phyloP scores from a whole-genome alignment of 2,797 vertebrate genomes.

The Tenualosa ilisha region DNA sequence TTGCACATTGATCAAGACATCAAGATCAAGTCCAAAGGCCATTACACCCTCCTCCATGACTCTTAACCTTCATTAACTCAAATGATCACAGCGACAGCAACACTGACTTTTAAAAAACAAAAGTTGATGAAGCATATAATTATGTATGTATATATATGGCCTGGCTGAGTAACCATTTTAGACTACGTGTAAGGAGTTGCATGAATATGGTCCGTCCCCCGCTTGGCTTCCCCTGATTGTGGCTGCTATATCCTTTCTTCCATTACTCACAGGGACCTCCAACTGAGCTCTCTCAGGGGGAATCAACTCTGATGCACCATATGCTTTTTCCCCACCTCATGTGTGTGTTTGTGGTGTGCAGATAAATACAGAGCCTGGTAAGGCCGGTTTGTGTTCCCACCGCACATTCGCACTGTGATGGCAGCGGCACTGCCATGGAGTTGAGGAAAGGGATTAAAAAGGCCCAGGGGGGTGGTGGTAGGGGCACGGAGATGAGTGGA shows the following conservation, averaged over 20 bases:
- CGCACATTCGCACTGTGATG: too few relatives aligned
- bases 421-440: not conserved
- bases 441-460: not conserved
- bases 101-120: not conserved
- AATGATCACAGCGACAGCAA: not conserved
- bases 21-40: not conserved
- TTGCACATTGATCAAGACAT: slow-evolving; percentile 6
- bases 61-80: not conserved
- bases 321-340: not conserved
- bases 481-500: not conserved
- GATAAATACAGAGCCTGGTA: slow-evolving; percentile 27
- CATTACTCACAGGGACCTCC: slow-evolving; percentile 24
- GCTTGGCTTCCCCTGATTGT: not conserved
- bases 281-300: not conserved
- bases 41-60: not conserved
- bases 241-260: not conserved
- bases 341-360: not conserved
- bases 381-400: not conserved
- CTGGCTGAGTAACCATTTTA: not conserved
- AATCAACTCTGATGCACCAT: not conserved
- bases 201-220: not conserved
- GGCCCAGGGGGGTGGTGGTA: not conserved
- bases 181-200: not conserved
- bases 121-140: not conserved
- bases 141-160: not conserved